Percentiles rank a stretch among this genome's conserved stretches.
Conservation (phyloP, 1,140 invertebrate genomes). For the Halictus rubicundus region DNA sequence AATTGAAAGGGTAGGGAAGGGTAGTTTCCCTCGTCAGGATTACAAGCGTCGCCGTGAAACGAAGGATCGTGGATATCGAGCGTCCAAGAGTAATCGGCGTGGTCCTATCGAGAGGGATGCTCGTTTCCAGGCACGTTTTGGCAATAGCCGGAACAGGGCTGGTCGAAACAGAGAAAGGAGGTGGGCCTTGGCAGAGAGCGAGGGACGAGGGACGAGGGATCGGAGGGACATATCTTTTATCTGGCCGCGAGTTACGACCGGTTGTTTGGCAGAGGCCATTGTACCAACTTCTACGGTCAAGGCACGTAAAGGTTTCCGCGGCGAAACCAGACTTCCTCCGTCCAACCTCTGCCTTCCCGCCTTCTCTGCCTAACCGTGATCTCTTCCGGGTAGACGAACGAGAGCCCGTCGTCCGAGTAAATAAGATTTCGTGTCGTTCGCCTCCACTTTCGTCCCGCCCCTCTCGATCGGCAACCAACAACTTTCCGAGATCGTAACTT, state of each 20-base stretch:
- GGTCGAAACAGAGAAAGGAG: conserved; percentile 29
- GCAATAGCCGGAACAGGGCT: conserved; percentile 17
- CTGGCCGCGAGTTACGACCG: conserved; percentile 61
- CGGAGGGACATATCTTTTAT: conserved; percentile 53
- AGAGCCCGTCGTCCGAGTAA: conserved; percentile 23
- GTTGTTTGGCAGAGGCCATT: conserved; percentile 60
- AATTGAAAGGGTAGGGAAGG: background rate
- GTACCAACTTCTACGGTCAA: conserved; percentile 58
- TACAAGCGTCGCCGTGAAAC: background rate
- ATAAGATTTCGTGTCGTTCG: conserved; percentile 27
- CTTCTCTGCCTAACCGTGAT: conserved; percentile 22
- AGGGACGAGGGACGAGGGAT: background rate
- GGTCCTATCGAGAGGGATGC: background rate
- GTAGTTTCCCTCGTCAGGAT: background rate
- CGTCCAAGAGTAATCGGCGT: conserved; percentile 29
- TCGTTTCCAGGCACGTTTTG: conserved; percentile 59
- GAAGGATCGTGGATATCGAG: background rate
- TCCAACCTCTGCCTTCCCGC: background rate
- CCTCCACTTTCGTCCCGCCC: too few relatives aligned
- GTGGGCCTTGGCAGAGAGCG: background rate
- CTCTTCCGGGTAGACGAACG: conserved; percentile 38
- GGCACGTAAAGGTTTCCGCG: conserved; percentile 55
- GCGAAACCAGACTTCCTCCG: conserved; percentile 23
- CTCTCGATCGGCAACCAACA: background rate
- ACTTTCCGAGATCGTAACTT: background rate